These are phyloP conservation scores for Ageneiosus marmoratus DNA, from an alignment of 2,113 vertebrate species.

Conservation along the genomic window DNA sequence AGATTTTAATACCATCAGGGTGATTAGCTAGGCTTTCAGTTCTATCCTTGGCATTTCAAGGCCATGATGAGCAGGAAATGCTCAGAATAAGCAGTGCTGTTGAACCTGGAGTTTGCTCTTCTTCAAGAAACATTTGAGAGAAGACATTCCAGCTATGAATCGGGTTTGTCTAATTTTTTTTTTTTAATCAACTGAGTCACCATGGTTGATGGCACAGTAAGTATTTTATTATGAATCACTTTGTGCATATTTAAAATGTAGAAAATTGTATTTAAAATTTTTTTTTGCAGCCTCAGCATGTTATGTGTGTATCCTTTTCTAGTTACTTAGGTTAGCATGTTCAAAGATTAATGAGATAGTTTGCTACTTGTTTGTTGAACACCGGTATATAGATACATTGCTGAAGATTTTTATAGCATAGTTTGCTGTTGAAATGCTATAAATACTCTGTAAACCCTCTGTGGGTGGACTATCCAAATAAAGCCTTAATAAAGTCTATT, in stretches of 20 bases:
- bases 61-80: conserved; percentile 74
- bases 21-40: conserved; percentile 84
- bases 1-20: conserved; percentile 76
- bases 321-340: no score
- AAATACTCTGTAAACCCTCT: no score
- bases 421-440: no score
- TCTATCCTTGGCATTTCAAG: conserved; percentile 83
- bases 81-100: conserved; percentile 53
- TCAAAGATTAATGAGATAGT: no score
- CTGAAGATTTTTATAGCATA: no score
- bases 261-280: neutral
- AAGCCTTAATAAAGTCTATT: conserved; percentile 37
- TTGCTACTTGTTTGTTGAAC: no score
- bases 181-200: conserved; percentile 22
- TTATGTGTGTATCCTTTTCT: conserved; percentile 50
- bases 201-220: conserved; percentile 58
- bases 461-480: no score
- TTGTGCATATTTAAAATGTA: neutral
- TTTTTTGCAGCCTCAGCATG: conserved; percentile 23
- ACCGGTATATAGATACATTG: no score
- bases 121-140: no score
- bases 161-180: neutral
- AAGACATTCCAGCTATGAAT: conserved; percentile 29
- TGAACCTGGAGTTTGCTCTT: conserved; percentile 51
- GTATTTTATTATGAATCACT: conserved; percentile 51